Percentiles rank a stretch among this genome's conserved stretches.
These are phyloP conservation scores for Hirtodrosophila histrioides DNA, from an alignment of 2,888 invertebrate species.

Conservation along the genomic window DNA sequence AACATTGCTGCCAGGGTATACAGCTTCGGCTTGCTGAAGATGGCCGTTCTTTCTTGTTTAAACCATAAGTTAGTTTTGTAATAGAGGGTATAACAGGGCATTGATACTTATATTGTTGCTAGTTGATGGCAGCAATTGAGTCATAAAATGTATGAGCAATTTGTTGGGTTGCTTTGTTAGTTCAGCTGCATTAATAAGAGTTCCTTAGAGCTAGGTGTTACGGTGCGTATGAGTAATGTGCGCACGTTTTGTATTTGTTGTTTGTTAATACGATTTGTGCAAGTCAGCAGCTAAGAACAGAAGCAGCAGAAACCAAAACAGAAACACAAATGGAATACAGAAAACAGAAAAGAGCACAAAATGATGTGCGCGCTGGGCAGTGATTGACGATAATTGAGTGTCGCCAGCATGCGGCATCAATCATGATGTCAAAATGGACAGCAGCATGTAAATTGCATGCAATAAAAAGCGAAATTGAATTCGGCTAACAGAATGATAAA, in stretches of 20 bases:
- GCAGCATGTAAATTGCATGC: slow-evolving; percentile 74
- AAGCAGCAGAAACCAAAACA: neutral
- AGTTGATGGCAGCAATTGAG: slow-evolving; percentile 33
- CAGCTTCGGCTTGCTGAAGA: too few species aligned
- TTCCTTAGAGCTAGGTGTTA: slow-evolving; percentile 17
- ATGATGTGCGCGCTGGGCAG: slow-evolving; percentile 41
- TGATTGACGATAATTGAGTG: slow-evolving; percentile 80
- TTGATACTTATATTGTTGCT: neutral
- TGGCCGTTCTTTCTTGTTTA: too few species aligned
- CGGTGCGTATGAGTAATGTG: slow-evolving; percentile 70
- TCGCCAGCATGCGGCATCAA: slow-evolving; percentile 73
- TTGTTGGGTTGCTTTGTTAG: slow-evolving; percentile 18
- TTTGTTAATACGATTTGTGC: slow-evolving; percentile 33
- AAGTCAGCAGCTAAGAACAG: slow-evolving; percentile 36
- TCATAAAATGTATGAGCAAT: slow-evolving; percentile 41
- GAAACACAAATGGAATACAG: neutral
- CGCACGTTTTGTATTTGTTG: slow-evolving; percentile 43
- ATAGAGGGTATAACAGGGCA: too few species aligned
- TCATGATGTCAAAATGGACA: slow-evolving; percentile 74
- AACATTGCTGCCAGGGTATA: too few species aligned
- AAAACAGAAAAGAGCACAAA: slow-evolving; percentile 12
- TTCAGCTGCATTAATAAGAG: slow-evolving; percentile 46
- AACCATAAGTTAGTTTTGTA: too few species aligned
- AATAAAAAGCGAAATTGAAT: slow-evolving; percentile 72
- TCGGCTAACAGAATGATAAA: slow-evolving; percentile 74